Base-by-base conservation (phyloP, 2,113 vertebrate species). In the Leptosomus discolor region DNA sequence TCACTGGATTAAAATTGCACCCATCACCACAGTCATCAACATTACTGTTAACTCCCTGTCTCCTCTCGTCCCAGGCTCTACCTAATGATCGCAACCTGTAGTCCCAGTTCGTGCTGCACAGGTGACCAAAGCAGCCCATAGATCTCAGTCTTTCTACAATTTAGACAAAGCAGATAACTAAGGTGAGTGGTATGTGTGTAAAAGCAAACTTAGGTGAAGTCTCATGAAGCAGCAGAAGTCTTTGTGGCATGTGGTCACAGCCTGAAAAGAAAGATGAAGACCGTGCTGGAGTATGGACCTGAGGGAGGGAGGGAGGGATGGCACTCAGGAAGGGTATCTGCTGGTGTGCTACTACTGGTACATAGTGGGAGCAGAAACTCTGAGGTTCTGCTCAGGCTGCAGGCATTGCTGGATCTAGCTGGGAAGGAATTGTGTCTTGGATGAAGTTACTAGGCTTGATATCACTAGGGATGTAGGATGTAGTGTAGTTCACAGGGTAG, bases 1-100 rank as follows among this genome's bases (percentile, higher is more conserved):
- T 92, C 74, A 77, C 81, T 77, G 77, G 46, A 73, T 93, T 91
- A 92, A 94, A 97, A 91, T 63, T 91, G 87, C 87, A 63, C 70
- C 89, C 58, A 12, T 90, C 60, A 81, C 80, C 77, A 60, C 36
- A 82, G 67, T 74, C 48, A 91, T 93, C 89, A 83, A 46, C 87
- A 56, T 73, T 79, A 29, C 69, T 54, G 30, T 57, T 81, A 79
- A 69, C 70, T 76, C 87, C 61, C 57, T 0, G 0, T 90, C 63
- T 91, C 27, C 16, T 76, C 73, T 60, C 41, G 46, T 88, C 67
- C 76, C 50, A 95, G 80, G 69, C 39, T 85, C n/a, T 87, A 18
- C 53, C 36, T 68, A 48, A 45, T 10, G 50, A 60, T 34, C 1
- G 0, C 65, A 91, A 50, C 29, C 69, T 87, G 23, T 36, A 65